These are phyloP conservation scores for Sceliomorpha sp. DNA, from an alignment of 2,888 invertebrate species.

Conservation along the genomic window DNA sequence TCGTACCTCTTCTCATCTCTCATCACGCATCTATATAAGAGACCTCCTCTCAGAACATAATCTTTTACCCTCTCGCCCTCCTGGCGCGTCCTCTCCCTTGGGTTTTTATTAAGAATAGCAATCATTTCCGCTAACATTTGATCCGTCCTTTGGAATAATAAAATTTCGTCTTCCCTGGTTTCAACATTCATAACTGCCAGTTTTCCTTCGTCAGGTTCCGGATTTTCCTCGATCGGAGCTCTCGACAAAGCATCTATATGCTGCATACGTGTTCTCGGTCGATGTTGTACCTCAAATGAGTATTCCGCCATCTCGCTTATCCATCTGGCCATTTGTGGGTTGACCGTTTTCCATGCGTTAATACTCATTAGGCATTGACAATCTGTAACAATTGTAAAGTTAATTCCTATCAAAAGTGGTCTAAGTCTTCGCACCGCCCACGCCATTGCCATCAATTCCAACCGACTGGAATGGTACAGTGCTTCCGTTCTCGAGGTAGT, in stretches of 20 bases:
- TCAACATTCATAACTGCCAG: constrained; percentile 1
- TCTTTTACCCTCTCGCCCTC: background rate
- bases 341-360: constrained; percentile 29
- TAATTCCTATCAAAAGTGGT: constrained; percentile 20
- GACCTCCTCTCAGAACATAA: constrained; percentile 7
- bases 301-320: constrained; percentile 12
- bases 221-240: constrained; percentile 13
- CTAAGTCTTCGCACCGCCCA: constrained; percentile 35
- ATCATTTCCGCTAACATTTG: background rate
- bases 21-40: constrained; percentile 5
- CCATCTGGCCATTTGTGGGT: constrained; percentile 30
- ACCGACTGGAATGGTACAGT: constrained; percentile 31
- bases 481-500: constrained; percentile 16
- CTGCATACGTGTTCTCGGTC: constrained; percentile 11
- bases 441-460: constrained; percentile 39
- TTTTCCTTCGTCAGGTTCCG: background rate
- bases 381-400: constrained; percentile 33
- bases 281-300: constrained; percentile 19
- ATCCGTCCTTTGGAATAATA: constrained; percentile 18
- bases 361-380: constrained; percentile 33
- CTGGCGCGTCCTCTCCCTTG: background rate
- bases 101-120: constrained; percentile 68
- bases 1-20: background rate
- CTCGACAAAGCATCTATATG: constrained; percentile 36
- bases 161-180: constrained; percentile 9